Conservation (phyloP, 1,140 invertebrate species). For the Drosophila kurseongensis region DNA sequence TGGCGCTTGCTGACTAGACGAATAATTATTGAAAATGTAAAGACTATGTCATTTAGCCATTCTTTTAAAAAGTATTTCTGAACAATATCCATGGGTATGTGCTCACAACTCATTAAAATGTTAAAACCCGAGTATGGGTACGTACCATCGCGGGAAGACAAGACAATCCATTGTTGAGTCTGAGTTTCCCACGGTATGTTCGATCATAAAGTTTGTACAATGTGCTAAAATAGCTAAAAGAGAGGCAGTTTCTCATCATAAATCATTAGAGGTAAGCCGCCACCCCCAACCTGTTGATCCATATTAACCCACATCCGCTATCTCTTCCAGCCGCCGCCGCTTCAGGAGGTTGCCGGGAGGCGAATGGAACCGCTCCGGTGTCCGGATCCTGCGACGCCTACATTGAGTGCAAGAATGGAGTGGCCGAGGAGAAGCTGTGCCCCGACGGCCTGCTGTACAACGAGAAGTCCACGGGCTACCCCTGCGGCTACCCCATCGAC, state of each 20-base stretch:
- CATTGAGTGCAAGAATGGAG: conserved; percentile 88
- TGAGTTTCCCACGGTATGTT: conserved; percentile 16
- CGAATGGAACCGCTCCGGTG: conserved; percentile 86
- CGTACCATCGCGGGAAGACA: conserved; percentile 1
- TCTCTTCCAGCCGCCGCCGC: conserved; percentile 66
- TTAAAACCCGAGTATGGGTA: conserved; percentile 21
- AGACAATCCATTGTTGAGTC: conserved; percentile 21
- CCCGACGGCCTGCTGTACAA: conserved; percentile 94
- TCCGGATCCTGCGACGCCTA: conserved; percentile 90
- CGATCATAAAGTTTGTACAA: conserved; percentile 3
- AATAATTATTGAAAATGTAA: too few relatives aligned
- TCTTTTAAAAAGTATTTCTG: not conserved
- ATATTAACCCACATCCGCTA: conserved; percentile 53
- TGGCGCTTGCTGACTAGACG: too few relatives aligned
- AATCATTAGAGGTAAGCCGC: conserved; percentile 78
- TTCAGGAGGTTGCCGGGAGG: conserved; percentile 60
- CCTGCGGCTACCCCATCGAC: conserved; percentile 93
- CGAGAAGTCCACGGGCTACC: conserved; percentile 89
- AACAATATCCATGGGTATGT: conserved; percentile 58
- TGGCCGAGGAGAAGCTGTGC: conserved; percentile 90
- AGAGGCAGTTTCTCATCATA: conserved; percentile 69
- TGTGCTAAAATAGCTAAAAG: conserved; percentile 14
- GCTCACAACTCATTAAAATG: conserved; percentile 47
- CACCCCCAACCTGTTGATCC: conserved; percentile 6
- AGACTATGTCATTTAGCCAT: too few relatives aligned